Base-by-base conservation (phyloP, 2,888 invertebrate species). In the Rhingia campestris region DNA sequence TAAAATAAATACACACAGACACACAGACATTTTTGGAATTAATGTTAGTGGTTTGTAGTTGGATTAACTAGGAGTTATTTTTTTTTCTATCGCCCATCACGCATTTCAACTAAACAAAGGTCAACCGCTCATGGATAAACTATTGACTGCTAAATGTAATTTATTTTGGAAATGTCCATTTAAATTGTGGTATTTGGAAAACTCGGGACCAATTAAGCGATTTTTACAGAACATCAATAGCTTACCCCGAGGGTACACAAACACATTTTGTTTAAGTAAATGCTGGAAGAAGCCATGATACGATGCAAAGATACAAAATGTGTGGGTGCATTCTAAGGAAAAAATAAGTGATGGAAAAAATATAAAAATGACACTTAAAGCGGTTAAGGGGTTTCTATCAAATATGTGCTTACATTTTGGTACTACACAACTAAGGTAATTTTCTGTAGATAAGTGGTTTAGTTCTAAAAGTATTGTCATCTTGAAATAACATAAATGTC, bases 81-180 rank as follows among this genome's bases (percentile, higher is more conserved):
- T 22, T 22, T 22, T 22, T 22, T 22, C 22, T 10, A 35, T 53
- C 22, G 33, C 41, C 33, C 12, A 47, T 43, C n/a, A 32, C 4
- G 10, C 10, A 1, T 56, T 9, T 61, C 61, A 74, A 54, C n/a
- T 49, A 72, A 74, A 75, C 81, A 87, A 87, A 86, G 86, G 87
- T 87, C 86, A 87, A 87, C 87, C 88, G 92, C 94, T 94, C 94
- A 94, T 94, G 94, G 93, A 94, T 94, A 94, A 94, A 94, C 94
- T 93, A 94, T 94, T 94, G 93, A 93, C 91, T 87, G 81, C 87
- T 76, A 80, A 86, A 81, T 87, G 75, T 64, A 66, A 49, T 61
- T 53, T 73, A 22, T 49, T 72, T 49, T 54, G 77, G 43, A 77
- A 73, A 51, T 64, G 22, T 59, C 45, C 56, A 70, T 43, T 43